Evolutionary conservation across 2,113 vertebrate genomes (phyloP).

Genomic region (Caracal caracal): DNA sequence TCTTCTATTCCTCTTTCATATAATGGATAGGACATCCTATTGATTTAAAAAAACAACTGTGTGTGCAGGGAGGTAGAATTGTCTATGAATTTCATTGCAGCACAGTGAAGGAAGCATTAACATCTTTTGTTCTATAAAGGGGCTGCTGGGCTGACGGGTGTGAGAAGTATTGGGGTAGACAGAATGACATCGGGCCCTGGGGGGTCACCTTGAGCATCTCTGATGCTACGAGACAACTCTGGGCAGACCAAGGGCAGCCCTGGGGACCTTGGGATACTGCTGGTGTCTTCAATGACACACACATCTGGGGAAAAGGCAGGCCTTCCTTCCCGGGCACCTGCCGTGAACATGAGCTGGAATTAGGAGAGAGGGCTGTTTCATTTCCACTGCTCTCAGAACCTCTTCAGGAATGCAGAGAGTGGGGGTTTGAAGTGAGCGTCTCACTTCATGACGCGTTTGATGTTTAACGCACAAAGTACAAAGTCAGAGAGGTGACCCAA

Average conservation of each 20-base stretch:
- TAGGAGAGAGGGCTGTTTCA: neutral
- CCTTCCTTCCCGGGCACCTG: neutral
- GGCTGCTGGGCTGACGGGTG: neutral
- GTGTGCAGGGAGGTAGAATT: neutral
- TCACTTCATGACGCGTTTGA: neutral
- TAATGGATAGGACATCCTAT: neutral
- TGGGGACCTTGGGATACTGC: neutral
- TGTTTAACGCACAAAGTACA: neutral
- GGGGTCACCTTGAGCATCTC: neutral
- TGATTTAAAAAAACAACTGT: neutral
- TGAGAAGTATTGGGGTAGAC: neutral
- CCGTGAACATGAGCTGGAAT: fast-evolving
- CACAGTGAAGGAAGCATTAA: neutral
- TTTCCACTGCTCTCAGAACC: neutral
- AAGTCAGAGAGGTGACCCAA: neutral
- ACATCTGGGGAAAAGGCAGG: neutral
- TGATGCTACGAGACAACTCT: neutral
- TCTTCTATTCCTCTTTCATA: neutral
- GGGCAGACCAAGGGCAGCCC: neutral
- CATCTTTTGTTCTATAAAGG: neutral
- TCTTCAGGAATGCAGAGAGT: fast-evolving
- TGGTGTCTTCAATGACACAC: neutral
- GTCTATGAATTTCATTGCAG: neutral
- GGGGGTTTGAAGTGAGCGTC: neutral
- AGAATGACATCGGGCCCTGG: neutral